Base-by-base conservation (phyloP, 2,888 invertebrate genomes). In the Pammene fasciana region DNA sequence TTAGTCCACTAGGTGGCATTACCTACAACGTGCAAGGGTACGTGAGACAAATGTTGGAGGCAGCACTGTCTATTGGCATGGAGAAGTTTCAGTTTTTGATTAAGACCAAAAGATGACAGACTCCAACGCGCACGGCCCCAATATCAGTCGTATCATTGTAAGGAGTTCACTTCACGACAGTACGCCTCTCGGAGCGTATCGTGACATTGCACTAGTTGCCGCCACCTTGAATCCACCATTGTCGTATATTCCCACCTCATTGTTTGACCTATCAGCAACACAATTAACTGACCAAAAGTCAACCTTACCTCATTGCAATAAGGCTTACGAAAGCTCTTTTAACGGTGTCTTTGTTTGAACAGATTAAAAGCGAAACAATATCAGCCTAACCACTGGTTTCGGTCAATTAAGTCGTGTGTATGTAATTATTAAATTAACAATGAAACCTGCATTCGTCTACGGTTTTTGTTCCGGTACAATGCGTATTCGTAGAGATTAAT, bases 201-300 rank as follows among this genome's bases (percentile, higher is more conserved):
- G 75, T 77, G 78, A 78, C 79, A 77, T 73, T 77, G 79, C 78
- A 78, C 79, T 72, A 75, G 73, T 78, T 75, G 59, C 43, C 36
- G 26, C 50, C 34, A 59, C 68, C 68, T 68, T 68, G 68, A 65
- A 45, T 45, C 34, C 26, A 26, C 68, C 52, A 68, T 65, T 68
- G 68, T 65, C 64, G 62, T 62, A 18, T 45, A 45, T 65, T 68
- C 68, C 68, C 68, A 68, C 57, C 59, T 59, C 36, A 59, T 59
- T 59, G 59, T 67, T 59, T 41, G 9, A 54, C 26, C 18, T 18
- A 52, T 26, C 11, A 48, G 9, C 38, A 38, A 5, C 50, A 56
- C 26, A 45, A 2, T 38, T 38, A 45, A 45, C 0, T 45, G 13
- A 45, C 13, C 45, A 45, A 9, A 5, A 9, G 13, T 13, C 5